Percentiles rank a stretch among this genome's conserved stretches.
phyloP scores from a whole-genome alignment of 1,140 invertebrate genomes.

The Calosoma granatense region DNA sequence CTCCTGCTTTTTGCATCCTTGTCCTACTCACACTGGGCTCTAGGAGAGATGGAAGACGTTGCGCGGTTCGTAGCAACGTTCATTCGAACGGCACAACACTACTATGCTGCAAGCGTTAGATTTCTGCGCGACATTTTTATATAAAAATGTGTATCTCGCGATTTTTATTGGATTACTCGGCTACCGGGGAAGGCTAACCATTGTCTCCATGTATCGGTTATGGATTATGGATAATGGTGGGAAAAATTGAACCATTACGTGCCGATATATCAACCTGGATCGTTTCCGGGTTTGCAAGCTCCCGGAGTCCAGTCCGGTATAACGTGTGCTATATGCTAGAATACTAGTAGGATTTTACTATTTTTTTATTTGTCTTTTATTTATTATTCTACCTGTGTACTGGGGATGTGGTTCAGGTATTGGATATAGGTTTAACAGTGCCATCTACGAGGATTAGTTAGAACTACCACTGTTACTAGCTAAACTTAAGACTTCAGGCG shows the following conservation, averaged over 20 bases:
- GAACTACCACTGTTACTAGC: no score
- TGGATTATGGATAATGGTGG: constrained; percentile 7
- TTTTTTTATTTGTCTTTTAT: not conserved
- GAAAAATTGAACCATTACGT: constrained; percentile 9
- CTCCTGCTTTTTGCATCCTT: not conserved
- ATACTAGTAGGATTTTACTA: not conserved
- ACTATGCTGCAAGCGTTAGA: not conserved
- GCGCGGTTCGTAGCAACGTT: not conserved
- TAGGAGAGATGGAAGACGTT: not conserved
- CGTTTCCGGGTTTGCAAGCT: not conserved
- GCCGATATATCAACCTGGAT: not conserved
- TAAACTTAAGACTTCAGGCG: no score
- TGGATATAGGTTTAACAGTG: no score
- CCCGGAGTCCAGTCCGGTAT: not conserved
- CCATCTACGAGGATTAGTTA: no score
- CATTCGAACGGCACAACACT: not conserved
- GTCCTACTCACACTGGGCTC: not conserved
- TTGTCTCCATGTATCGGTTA: constrained; percentile 2
- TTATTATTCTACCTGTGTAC: no score
- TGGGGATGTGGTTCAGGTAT: no score
- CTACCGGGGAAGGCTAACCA: not conserved
- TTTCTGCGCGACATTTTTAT: not conserved
- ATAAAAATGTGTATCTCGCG: constrained; percentile 3
- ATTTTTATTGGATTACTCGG: constrained; percentile 9
- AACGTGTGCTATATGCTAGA: not conserved